These are phyloP conservation scores for Helicoverpa zea DNA, from an alignment of 1,140 invertebrate genomes.

Conservation along the genomic window DNA sequence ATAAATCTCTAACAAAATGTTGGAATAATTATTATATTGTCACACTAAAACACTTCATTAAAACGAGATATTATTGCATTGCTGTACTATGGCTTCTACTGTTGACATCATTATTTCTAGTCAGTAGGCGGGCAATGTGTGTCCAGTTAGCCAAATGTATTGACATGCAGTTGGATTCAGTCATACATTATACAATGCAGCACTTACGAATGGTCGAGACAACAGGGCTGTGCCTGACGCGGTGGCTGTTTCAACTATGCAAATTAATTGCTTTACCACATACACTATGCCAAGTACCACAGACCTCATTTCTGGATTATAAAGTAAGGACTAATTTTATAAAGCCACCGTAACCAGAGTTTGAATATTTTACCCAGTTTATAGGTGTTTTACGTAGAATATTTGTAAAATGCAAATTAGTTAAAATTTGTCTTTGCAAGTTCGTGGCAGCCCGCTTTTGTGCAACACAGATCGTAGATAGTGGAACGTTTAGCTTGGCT, in stretches of 20 bases:
- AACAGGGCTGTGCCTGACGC: slow-evolving; percentile 55
- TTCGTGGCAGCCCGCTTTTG: neutral
- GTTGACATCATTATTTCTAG: slow-evolving; percentile 22
- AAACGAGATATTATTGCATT: neutral
- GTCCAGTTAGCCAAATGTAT: slow-evolving; percentile 36
- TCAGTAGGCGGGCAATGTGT: neutral
- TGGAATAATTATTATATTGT: too few relatives aligned
- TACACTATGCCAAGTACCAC: slow-evolving; percentile 49
- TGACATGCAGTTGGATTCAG: slow-evolving; percentile 28
- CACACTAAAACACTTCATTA: too few relatives aligned
- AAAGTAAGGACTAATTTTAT: slow-evolving; percentile 38
- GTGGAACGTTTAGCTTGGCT: neutral
- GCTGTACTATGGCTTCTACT: neutral
- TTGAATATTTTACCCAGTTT: slow-evolving; percentile 34
- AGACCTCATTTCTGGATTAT: slow-evolving; percentile 51
- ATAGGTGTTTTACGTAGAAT: neutral
- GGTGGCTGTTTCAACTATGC: slow-evolving; percentile 59
- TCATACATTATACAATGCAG: slow-evolving; percentile 38
- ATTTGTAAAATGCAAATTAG: slow-evolving; percentile 37
- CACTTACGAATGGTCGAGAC: slow-evolving; percentile 49
- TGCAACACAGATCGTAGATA: slow-evolving; percentile 12
- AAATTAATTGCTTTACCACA: slow-evolving; percentile 64
- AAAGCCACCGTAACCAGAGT: slow-evolving; percentile 23
- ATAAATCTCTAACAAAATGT: too few relatives aligned
- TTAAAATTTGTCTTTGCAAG: slow-evolving; percentile 33